phyloP scores from a whole-genome alignment of 2,113 vertebrate species.

The Gnathonemus echidnorhynchus region DNA sequence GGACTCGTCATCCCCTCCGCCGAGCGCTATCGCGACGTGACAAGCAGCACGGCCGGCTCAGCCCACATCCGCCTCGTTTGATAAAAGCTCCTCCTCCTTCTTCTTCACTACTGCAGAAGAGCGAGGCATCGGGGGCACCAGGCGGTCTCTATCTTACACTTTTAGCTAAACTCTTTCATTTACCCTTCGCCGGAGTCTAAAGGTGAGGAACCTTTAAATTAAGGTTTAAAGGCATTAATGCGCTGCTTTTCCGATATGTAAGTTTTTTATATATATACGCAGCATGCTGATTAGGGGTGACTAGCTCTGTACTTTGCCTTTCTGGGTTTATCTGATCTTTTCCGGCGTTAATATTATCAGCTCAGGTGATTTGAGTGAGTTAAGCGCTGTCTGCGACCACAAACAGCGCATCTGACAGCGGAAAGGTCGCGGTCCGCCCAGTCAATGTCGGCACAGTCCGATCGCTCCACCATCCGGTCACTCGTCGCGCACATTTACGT shows the following conservation, averaged over 20 bases:
- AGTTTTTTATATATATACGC: neutral
- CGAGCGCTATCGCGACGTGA: neutral
- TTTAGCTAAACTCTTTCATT: neutral
- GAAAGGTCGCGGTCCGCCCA: neutral
- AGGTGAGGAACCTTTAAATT: neutral
- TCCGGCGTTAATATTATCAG: neutral
- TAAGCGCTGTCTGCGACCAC: neutral
- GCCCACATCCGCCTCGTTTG: neutral
- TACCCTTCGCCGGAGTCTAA: neutral
- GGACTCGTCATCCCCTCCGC: neutral
- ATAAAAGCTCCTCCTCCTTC: neutral
- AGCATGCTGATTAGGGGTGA: neutral
- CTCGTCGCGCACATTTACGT: neutral
- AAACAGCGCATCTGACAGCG: neutral
- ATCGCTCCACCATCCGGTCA: neutral
- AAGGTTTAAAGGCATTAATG: neutral
- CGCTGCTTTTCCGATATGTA: neutral
- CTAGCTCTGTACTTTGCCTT: neutral
- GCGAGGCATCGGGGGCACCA: neutral
- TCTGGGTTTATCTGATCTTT: neutral
- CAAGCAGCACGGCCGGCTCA: neutral
- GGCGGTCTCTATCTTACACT: neutral
- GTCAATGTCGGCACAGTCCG: neutral
- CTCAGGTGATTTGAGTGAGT: neutral
- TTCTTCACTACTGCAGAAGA: neutral